Base-by-base conservation (phyloP, 2,888 invertebrate genomes). In the Drosophila subsilvestris region DNA sequence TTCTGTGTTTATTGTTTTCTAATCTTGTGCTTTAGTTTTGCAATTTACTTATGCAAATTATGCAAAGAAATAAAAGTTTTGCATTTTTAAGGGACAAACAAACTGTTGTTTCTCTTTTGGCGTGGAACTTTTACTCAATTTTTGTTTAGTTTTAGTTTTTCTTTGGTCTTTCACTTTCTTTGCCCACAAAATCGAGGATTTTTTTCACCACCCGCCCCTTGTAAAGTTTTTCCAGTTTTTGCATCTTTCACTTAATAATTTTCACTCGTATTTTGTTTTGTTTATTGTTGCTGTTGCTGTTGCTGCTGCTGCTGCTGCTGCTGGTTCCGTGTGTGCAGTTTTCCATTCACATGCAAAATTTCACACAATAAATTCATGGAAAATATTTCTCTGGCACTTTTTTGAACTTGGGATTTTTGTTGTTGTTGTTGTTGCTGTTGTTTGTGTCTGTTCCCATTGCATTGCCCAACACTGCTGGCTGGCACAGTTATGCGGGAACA, bases 261-360 rank as follows among this genome's bases (percentile, higher is more conserved):
- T 70, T 75, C 56, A 65, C 67, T 74, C 44, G 44, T 27, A 54
- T 61, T 73, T 60, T 17, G 22, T 48, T 45, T 60, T 27, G 29
- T 27, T 56, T 29, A 42, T 57, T 74, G 63, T 79, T 54, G 43
- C 53, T 57, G 44, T 47, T 42, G 51, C n/a, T 53, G 18, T 2
- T 37, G 18, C 50, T 43, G 50, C 43, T 57, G 44, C 50, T 42
- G 51, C n/a, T 53, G 18, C 6, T 37, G 18, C 50, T 43, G 50
- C 43, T 62, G 51, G 63, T 63, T 71, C 43, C 63, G 70, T 70
- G 63, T 62, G 47, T 50, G 68, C 44, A 45, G n/a, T 72, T 79
- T 83, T 77, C 77, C 78, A 75, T 82, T 87, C 85, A 86, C 87
- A 86, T 86, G 86, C 81, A 86, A 83, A 84, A 86, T 78, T 84